These are phyloP conservation scores for Gallinago undulata DNA, from an alignment of 2,113 vertebrate genomes.

Conservation along the genomic window DNA sequence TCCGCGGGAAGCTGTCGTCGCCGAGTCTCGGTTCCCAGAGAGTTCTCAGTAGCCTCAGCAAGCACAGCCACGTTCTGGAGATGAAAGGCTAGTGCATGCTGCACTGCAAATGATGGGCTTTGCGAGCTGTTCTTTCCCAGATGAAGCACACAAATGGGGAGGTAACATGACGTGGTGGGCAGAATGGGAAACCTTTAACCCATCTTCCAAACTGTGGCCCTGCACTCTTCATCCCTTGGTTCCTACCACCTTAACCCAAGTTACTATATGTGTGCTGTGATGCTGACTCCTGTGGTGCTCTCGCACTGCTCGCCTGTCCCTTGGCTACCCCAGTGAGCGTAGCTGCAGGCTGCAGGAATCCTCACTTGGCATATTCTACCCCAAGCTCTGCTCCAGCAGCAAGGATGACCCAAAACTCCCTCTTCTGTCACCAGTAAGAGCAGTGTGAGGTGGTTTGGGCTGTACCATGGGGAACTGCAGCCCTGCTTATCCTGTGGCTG, in stretches of 20 bases:
- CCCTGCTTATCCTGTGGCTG: background rate
- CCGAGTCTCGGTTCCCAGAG: background rate
- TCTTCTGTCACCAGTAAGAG: background rate
- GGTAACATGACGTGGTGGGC: background rate
- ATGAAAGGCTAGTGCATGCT: background rate
- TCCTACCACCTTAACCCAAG: background rate
- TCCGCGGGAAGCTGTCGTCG: background rate
- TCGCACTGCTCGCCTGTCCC: background rate
- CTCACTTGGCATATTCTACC: background rate
- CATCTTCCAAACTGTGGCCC: background rate
- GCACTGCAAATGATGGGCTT: background rate
- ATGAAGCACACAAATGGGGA: background rate
- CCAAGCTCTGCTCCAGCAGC: background rate
- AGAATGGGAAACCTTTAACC: background rate
- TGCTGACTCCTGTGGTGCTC: background rate
- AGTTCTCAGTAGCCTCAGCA: background rate
- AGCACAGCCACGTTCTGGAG: background rate
- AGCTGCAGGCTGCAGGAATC: background rate
- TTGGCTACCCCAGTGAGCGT: background rate
- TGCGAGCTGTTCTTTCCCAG: background rate
- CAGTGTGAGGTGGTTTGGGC: background rate
- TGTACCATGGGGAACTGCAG: background rate
- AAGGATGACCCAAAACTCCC: fast-evolving
- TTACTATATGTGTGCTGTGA: fast-evolving
- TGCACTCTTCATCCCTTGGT: background rate